Evolutionary conservation across 1,140 invertebrate species (phyloP), one percentile per base, ranked within the genome.

Genomic region (Forficula auricularia): DNA sequence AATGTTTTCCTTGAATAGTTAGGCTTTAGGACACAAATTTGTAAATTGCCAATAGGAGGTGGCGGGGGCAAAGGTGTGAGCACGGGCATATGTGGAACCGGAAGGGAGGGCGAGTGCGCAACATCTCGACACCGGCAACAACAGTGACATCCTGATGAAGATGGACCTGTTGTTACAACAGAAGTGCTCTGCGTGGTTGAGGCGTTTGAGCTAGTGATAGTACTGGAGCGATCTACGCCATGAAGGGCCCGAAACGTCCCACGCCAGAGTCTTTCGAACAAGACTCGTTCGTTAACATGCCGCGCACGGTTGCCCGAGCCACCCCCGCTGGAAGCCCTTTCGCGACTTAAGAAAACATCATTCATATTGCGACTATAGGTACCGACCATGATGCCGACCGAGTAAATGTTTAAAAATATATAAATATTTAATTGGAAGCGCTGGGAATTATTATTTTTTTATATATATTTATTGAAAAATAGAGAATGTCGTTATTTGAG

Each of bases 181-280:
- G 33, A 32, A 10, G 4, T 27, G 10, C 10, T 27, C 4, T 27
- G 4, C 10, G 22, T 27, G 22, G 10, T 27, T 27, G 22, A 27
- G 4, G 22, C 4, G 4, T 4, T 27, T 10, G 22, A 27, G 4
- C 4, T 27, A 6, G 22, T 6, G 4, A 27, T 27, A 27, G 22
- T 27, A 4, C 4, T 10, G 10, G 22, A 27, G 31, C 38, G 39
- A 19, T 19, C 38, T 12, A 22, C 8, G 41, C 35, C 9, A 10
- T 19, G 35, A 30, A 22, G 39, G 9, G 52, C 54, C 13, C 55
- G 59, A 46, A 73, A 67, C 0, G 72, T 71, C 19, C 70, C 71
- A 31, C 68, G 63, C 73, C 73, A 75, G 36, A 75, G 56, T 13
- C 71, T 58, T 47, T 73, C 72, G 52, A 75, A 75, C 4, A 73